Base-by-base conservation (phyloP, 2,888 invertebrate species). In the Eupithecia inturbata region DNA sequence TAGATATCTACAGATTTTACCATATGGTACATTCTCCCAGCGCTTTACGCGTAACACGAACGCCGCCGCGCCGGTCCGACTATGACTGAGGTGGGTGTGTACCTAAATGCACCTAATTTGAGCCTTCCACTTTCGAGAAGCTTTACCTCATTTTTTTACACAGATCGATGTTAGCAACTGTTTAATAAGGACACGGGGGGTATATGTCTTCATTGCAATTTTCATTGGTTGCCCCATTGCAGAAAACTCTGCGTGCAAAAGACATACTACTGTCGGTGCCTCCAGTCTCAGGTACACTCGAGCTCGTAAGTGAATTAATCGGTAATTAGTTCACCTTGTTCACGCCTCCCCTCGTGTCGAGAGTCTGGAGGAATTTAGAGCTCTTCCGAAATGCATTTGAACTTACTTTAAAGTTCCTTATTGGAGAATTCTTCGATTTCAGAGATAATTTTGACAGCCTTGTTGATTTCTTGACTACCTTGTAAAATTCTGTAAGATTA, bases 311-410 rank as follows among this genome's bases (percentile, higher is more conserved):
- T 49, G 81, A 85, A 87, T 88, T 86, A 87, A 86, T 86, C 85
- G 85, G 66, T 66, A 66, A 88, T 88, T 87, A 87, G 82, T 82
- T 74, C 83, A 82, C 83, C 82, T 84, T 81, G 81, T 82, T 81
- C 82, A 74, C 81, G 77, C 80, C 71, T 80, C 67, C 78, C 53
- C 75, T 68, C 31, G 76, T 31, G 75, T 74, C 68, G 72, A 71
- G 68, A 70, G 71, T 74, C 71, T 72, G 77, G 36, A 45, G 70
- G 67, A 73, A 66, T 76, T 75, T 69, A 73, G 41, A 22, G 62
- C 67, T 60, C 45, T 33, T 72, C 36, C 36, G 45, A 68, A 45
- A 70, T 70, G 68, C 74, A 67, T 68, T 31, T 22, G 16, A 71
- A 67, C 36, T 70, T 66, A 14, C 45, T 45, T 33, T 12, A 57